Conservation (phyloP, 2,113 vertebrate species). For the Lycocorax pyrrhopterus region DNA sequence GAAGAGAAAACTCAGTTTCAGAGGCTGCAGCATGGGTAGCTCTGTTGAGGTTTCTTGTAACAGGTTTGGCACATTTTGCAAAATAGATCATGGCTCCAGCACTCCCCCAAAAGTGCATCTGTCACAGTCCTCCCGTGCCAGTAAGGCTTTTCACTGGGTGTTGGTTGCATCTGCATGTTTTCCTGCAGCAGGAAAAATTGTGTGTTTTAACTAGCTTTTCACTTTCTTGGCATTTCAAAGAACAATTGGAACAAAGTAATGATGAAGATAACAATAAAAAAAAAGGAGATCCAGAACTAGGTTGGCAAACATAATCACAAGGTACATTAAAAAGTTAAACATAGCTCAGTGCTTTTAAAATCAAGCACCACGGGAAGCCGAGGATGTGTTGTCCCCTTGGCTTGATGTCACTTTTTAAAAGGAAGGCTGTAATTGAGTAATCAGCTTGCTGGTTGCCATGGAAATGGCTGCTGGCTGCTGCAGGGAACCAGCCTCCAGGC, state of each 20-base stretch:
- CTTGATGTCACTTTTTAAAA: constrained; percentile 28
- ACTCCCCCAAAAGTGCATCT: not conserved
- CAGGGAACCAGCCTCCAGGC: not conserved
- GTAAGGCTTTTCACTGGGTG: not conserved
- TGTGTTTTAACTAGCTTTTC: not conserved
- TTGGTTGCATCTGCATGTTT: not conserved
- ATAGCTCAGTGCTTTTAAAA: not conserved
- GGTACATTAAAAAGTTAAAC: constrained; percentile 41
- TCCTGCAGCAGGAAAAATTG: not conserved
- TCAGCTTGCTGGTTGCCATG: constrained; percentile 62
- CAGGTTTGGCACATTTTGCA: not conserved
- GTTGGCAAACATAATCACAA: constrained; percentile 26
- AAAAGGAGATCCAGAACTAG: not conserved
- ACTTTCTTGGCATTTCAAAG: not conserved
- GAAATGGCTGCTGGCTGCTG: constrained; percentile 26
- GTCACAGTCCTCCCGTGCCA: not conserved
- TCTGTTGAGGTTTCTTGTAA: not conserved
- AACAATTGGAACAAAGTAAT: not conserved
- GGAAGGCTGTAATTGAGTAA: constrained; percentile 42
- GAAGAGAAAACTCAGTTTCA: not conserved
- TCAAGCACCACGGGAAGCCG: not conserved
- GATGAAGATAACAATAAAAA: not conserved
- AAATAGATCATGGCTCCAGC: not conserved
- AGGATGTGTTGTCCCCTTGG: constrained; percentile 7
- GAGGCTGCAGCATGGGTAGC: not conserved